Evolutionary conservation across 1,140 invertebrate species (phyloP).

Genomic region (Solenopsis invicta): DNA sequence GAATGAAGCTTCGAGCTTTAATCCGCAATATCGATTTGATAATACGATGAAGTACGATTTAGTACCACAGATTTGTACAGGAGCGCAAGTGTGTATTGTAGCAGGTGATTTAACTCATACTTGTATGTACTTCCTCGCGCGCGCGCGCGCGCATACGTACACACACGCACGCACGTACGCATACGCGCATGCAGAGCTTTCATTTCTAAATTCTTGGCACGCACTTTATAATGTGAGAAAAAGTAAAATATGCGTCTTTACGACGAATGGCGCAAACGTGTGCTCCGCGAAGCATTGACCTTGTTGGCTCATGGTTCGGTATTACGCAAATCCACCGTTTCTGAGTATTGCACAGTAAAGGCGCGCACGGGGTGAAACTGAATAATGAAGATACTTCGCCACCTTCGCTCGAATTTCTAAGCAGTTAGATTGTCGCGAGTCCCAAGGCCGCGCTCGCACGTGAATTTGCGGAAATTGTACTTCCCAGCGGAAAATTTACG

Average conservation of each 20-base stretch:
- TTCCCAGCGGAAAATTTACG: not conserved
- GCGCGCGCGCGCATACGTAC: no score
- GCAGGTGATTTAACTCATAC: not conserved
- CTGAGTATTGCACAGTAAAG: slow-evolving; percentile 10
- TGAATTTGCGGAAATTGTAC: slow-evolving; percentile 7
- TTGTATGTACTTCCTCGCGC: not conserved
- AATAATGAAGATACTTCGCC: slow-evolving; percentile 34
- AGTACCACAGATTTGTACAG: not conserved
- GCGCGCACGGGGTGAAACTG: not conserved
- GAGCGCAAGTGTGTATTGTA: not conserved
- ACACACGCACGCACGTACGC: not conserved
- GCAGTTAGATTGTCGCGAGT: not conserved
- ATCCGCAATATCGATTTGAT: slow-evolving; percentile 31
- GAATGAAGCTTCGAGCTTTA: slow-evolving; percentile 9
- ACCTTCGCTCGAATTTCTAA: slow-evolving; percentile 35
- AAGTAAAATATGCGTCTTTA: slow-evolving; percentile 23
- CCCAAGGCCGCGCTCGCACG: not conserved
- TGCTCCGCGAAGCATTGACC: slow-evolving; percentile 64
- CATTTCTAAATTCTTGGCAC: slow-evolving; percentile 40
- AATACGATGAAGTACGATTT: slow-evolving; percentile 26
- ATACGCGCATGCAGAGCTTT: not conserved
- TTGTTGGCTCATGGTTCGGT: slow-evolving; percentile 61
- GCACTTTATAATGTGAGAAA: not conserved
- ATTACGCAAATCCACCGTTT: slow-evolving; percentile 65
- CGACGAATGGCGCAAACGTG: slow-evolving; percentile 40